Base-by-base conservation (phyloP, 2,113 vertebrate species). In the Falcunculus frontatus region DNA sequence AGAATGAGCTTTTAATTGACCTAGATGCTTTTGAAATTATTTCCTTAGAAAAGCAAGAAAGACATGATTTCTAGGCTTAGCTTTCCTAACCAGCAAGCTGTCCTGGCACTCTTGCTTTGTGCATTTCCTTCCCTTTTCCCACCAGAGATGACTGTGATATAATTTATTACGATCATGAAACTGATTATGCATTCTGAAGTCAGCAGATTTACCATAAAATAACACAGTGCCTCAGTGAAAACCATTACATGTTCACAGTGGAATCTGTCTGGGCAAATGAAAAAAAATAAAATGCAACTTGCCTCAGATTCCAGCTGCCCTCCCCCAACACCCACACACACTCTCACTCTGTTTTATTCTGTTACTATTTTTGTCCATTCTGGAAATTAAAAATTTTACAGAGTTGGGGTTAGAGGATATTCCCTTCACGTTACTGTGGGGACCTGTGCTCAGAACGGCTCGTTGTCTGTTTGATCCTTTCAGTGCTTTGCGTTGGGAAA, bases 171-270 rank as follows among this genome's bases (percentile, higher is more conserved):
- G 2, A 91, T 85, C 77, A 57, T 91, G 93, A 91, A 95, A 75
- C 94, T 73, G 87, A 96, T 92, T 91, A 95, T 78, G 77, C 77
- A 93, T 94, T 95, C 96, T 96, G 74, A 96, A 96, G 87, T 89
- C 93, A 93, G 89, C 84, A 92, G 94, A 95, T 93, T 95, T 95
- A 95, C 91, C 91, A 92, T 95, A 95, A 95, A 95, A 92, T 89
- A 96, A 94, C 85, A 95, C 89, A 84, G 94, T 57, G 89, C 80
- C 77, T 95, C 84, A 86, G 55, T 92, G 79, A 93, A 92, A 94
- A 78, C 79, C 73, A 95, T 93, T 92, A 93, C 89, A 83, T 81
- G 88, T 49, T 95, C 95, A 70, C 80, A 89, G 93, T 89, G 84
- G 87, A 93, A 97, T 95, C 72, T 59, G 47, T 79, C 89, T 84